phyloP scores from a whole-genome alignment of 64 coral and sea anemone genomes.

The Actinia equina region DNA sequence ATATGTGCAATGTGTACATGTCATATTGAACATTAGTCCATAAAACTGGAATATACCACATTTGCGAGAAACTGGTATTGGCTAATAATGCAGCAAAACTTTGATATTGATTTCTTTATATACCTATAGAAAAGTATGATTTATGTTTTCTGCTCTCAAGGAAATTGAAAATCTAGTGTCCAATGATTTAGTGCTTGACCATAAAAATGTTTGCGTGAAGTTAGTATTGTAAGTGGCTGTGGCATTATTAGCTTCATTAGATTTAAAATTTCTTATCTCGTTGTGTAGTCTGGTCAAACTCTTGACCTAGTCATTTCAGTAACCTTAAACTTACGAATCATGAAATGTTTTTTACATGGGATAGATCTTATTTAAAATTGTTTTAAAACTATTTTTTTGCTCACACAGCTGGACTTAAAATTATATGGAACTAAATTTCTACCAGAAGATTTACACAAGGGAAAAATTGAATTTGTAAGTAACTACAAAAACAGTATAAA shows the following conservation, averaged over 20 bases:
- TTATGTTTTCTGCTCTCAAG: neutral
- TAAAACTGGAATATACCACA: too few species aligned
- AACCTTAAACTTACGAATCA: neutral
- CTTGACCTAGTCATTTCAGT: neutral
- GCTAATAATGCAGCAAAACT: too few species aligned
- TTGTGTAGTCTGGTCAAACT: neutral
- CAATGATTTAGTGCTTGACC: neutral
- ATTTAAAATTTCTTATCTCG: neutral
- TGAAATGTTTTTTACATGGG: neutral
- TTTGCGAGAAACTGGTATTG: too few species aligned
- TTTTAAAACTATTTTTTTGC: neutral
- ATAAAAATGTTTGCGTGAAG: neutral
- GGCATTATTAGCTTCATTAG: neutral
- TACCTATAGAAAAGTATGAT: neutral
- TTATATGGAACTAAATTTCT: slow-evolving; percentile 66
- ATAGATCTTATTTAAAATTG: neutral
- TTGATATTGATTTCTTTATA: too few species aligned
- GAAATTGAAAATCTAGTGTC: neutral
- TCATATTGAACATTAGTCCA: too few species aligned
- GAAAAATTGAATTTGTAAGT: slow-evolving; percentile 65
- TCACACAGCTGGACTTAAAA: slow-evolving; percentile 71
- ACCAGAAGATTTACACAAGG: slow-evolving; percentile 67
- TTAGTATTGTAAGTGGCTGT: neutral
- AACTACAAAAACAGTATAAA: neutral
- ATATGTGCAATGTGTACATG: too few species aligned